Base-by-base conservation (phyloP, 2,888 invertebrate genomes). In the Plebejus argus region DNA sequence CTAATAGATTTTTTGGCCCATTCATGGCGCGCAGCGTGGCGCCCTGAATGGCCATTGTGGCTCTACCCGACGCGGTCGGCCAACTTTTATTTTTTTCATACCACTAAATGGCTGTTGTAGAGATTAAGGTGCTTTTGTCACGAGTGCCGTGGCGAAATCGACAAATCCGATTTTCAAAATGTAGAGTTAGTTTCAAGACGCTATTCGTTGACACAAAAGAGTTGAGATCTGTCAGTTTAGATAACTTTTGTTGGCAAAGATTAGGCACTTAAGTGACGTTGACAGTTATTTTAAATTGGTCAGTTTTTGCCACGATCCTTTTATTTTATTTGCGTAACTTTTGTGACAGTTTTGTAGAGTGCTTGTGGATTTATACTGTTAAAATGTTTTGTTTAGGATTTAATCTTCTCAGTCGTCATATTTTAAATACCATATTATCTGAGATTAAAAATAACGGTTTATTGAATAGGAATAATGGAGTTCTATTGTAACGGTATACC, bases 1-100 rank as follows among this genome's bases (percentile, higher is more conserved):
- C 92, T 93, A 93, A 93, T 94, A 93, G 90, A 88, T 94, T 92
- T 94, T 93, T 93, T 87, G 83, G 88, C 86, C 91, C 94, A 94
- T 94, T 94, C 92, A 93, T 87, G 83, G 85, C 84, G 85, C 92
- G 77, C 93, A 92, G 93, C 93, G 89, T 92, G 94, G 88, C 86
- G 89, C 90, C 87, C 89, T 93, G 90, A 93, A 92, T 93, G 90
- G 90, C 88, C 81, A 93, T 93, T 94, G 91, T 93, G 88, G 87
- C 85, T 83, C 86, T 88, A 85, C 84, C 83, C 89, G 85, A 66
- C 66, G 79, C 84, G 85, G 83, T 86, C 86, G 90, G 86, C 91
- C 89, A 92, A 92, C 91, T 93, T 92, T 91, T 94, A 93, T 93
- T 91, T 92, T 92, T 92, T 61, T 61, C n/a, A 61, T 90, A 84